Evolutionary conservation across 2,113 vertebrate genomes (phyloP).

Genomic region (Cynocephalus volans): DNA sequence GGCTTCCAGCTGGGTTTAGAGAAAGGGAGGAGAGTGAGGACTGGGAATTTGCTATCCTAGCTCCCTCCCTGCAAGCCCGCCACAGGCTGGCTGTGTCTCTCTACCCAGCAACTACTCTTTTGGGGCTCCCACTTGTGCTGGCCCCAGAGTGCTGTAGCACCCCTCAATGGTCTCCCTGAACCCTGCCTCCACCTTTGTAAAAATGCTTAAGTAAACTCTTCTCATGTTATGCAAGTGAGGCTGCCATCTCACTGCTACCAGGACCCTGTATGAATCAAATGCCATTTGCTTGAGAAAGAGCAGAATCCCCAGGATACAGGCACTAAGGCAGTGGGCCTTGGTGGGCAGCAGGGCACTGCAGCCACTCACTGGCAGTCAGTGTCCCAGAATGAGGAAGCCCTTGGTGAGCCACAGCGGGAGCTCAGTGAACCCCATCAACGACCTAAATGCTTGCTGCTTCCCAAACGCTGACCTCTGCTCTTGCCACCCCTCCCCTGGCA

Average conservation of each 20-base stretch:
- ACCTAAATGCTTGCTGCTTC: background rate
- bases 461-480: background rate
- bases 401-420: background rate
- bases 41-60: background rate
- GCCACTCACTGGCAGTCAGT: no score
- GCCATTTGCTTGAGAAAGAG: background rate
- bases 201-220: background rate
- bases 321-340: accelerated
- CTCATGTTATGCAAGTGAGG: background rate
- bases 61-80: background rate
- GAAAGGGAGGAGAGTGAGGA: background rate
- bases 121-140: background rate
- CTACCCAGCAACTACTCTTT: background rate
- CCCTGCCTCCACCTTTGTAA: background rate
- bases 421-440: background rate
- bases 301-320: background rate
- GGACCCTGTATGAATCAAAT: background rate
- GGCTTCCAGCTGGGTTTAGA: background rate
- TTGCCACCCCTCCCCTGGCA: background rate
- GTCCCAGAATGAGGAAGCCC: background rate
- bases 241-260: background rate
- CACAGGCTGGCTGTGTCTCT: background rate
- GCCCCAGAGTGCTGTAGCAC: background rate
- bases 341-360: accelerated
- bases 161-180: background rate